These are phyloP conservation scores for Elachura formosa DNA, from an alignment of 2,113 vertebrate species.

Conservation along the genomic window DNA sequence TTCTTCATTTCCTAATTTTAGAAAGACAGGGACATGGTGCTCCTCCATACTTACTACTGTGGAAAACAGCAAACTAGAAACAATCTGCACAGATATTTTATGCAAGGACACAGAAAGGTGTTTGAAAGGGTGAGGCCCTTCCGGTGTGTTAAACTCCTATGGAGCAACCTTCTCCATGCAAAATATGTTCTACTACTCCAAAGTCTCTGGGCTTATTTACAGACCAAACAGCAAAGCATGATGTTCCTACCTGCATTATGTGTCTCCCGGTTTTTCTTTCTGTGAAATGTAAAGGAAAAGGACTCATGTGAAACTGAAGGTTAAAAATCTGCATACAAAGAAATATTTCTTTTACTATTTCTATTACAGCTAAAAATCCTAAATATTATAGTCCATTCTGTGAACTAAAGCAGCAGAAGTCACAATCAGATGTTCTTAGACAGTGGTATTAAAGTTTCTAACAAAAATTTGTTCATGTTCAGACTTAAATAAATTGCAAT, in stretches of 20 bases:
- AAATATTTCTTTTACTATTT: neutral
- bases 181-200: neutral
- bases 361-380: neutral
- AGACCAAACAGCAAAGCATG: neutral
- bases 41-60: neutral
- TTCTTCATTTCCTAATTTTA: neutral
- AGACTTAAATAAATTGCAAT: neutral
- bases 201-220: neutral
- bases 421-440: neutral
- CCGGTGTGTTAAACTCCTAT: neutral
- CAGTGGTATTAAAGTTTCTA: neutral
- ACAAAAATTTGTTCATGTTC: neutral
- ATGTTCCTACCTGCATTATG: constrained; percentile 90
- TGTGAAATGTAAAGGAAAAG: constrained; percentile 64
- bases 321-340: neutral
- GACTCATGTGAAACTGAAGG: neutral
- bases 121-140: neutral
- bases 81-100: neutral
- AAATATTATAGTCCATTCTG: neutral
- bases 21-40: neutral
- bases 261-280: constrained; percentile 98
- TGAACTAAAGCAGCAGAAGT: neutral
- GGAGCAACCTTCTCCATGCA: neutral
- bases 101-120: neutral
- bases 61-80: neutral